Conservation (phyloP, 1,140 invertebrate species). For the Helicoverpa armigera region DNA sequence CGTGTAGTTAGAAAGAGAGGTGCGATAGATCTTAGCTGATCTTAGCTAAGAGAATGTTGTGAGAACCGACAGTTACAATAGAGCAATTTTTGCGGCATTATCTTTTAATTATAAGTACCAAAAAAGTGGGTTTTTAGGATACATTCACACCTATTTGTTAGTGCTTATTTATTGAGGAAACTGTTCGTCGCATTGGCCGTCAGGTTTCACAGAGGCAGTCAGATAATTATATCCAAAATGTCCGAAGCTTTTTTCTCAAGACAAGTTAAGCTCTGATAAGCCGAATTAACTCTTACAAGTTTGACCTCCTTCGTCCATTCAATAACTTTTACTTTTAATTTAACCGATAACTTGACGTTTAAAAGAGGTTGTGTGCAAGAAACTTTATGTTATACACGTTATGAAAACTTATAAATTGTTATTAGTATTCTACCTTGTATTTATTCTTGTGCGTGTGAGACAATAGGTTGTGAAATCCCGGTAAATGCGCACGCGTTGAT, state of each 20-base stretch:
- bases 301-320: not conserved
- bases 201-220: not conserved
- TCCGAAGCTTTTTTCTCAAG: not conserved
- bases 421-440: constrained; percentile 6
- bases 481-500: not conserved
- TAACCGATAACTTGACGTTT: not conserved
- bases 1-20: constrained; percentile 24
- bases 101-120: constrained; percentile 13
- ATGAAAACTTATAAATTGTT: constrained; percentile 25
- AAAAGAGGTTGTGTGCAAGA: not conserved
- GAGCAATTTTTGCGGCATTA: constrained; percentile 23
- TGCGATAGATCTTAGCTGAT: not conserved
- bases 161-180: constrained; percentile 1
- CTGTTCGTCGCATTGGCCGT: too few relatives aligned
- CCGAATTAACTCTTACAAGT: not conserved
- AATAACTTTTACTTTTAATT: constrained; percentile 13
- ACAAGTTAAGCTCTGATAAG: not conserved
- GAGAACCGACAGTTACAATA: constrained; percentile 27
- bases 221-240: not conserved
- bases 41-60: constrained; percentile 25
- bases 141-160: constrained; percentile 1
- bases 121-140: constrained; percentile 39
- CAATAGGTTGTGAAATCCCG: constrained; percentile 34
- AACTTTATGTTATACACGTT: not conserved
- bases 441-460: constrained; percentile 16